These are phyloP conservation scores for Phalera bucephala DNA, from an alignment of 2,888 invertebrate species.

Conservation along the genomic window DNA sequence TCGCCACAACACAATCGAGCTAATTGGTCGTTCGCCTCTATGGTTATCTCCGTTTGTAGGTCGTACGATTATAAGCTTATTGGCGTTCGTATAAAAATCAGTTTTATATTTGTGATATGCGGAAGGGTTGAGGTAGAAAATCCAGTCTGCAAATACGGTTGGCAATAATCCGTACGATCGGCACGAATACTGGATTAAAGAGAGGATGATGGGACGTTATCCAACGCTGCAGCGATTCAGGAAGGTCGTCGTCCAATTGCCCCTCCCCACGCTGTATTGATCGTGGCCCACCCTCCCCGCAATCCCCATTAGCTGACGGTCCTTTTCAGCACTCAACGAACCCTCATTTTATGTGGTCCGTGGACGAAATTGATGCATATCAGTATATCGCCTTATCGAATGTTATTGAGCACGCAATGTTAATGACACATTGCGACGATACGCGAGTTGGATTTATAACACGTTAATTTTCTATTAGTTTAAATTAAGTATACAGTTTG, in stretches of 20 bases:
- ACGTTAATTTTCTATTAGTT: conserved; percentile 3
- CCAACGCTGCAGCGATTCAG: conserved; percentile 17
- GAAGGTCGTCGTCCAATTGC: conserved; percentile 36
- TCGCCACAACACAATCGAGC: conserved; percentile 44
- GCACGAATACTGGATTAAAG: conserved; percentile 29
- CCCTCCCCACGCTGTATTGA: conserved; percentile 49
- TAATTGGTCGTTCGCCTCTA: conserved; percentile 50
- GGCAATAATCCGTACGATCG: conserved; percentile 31
- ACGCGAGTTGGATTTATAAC: conserved; percentile 6
- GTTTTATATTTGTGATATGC: neutral
- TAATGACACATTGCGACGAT: neutral
- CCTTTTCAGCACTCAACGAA: neutral
- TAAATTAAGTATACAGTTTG: neutral
- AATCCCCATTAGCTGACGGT: conserved; percentile 20
- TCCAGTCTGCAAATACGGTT: conserved; percentile 28
- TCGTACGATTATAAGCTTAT: conserved; percentile 34
- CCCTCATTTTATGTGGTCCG: conserved; percentile 11
- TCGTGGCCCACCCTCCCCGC: conserved; percentile 26
- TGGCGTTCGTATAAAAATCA: conserved; percentile 18
- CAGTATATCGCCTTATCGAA: conserved; percentile 13
- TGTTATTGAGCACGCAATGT: conserved; percentile 11
- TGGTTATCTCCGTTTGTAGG: conserved; percentile 24
- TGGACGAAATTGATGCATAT: conserved; percentile 8
- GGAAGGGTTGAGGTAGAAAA: conserved; percentile 6
- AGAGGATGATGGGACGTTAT: conserved; percentile 21